Evolutionary conservation across 2,797 vertebrate species (phyloP), one percentile per base, ranked within the genome.

Genomic region (Zalophus californianus): DNA sequence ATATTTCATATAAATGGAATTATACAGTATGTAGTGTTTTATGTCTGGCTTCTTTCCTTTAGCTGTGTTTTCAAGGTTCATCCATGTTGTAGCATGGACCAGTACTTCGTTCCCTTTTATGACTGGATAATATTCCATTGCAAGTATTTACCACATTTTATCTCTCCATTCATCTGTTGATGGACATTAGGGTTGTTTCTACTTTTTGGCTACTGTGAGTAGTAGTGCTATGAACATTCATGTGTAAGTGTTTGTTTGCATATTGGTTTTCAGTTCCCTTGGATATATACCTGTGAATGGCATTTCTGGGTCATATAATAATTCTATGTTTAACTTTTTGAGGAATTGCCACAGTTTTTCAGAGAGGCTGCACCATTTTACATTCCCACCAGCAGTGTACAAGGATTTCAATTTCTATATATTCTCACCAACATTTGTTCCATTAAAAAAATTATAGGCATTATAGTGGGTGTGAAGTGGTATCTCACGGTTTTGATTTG

Each of bases 71-170:
- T 48, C 35, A 10, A 7, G n/a, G 13, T 25, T 20, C 29, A 0
- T 18, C 50, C 29, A 0, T 7, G 14, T 5, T 25, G 50, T 2
- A 66, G 62, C 48, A 2, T 4, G 13, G 7, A 0, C 27, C 16
- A 2, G 15, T 0, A 13, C 48, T 23, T 23, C 29, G 0, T 20
- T 14, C 27, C 62, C 58, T 44, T n/a, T 7, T 13, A n/a, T 2
- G 38, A 2, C 38, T 21, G 78, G 4, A 8, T 32, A 3, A 3
- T 1, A 1, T 4, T n/a, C 21, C 23, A 13, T 0, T 4, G 77
- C 8, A 4, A 27, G 21, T 0, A 8, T 35, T 3, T 0, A 3
- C 20, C 50, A 9, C 35, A 32, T 52, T 13, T 7, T 20, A 15
- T 5, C 12, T 44, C 25, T 70, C 50, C 1, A 14, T 5, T 4